Evolutionary conservation across 2,797 vertebrate genomes (phyloP).

Genomic region (Phataginus tricuspis): DNA sequence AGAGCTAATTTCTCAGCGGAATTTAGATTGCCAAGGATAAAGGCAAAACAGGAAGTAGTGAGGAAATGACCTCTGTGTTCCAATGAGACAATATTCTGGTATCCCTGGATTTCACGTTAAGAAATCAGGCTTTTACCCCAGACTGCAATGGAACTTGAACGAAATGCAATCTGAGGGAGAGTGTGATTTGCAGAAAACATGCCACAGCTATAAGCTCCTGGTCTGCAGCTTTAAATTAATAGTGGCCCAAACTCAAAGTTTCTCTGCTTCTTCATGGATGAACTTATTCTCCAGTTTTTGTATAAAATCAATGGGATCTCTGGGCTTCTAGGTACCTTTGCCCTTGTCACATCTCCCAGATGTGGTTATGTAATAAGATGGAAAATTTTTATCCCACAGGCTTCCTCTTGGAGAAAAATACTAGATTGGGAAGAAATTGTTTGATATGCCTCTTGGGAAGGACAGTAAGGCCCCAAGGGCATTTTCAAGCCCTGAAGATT

Average conservation of each 20-base stretch:
- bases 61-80: not conserved
- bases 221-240: not conserved
- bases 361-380: not conserved
- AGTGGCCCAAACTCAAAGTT: not conserved
- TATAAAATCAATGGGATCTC: not conserved
- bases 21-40: not conserved
- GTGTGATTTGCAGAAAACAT: not conserved
- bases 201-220: not conserved
- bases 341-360: not conserved
- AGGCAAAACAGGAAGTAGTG: not conserved
- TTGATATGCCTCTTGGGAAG: not conserved
- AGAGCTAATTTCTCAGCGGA: not conserved
- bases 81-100: not conserved
- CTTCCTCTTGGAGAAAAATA: not conserved
- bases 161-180: not conserved
- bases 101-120: not conserved
- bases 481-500: not conserved
- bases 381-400: not conserved
- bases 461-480: not conserved
- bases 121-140: not conserved
- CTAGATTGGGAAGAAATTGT: not conserved
- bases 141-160: not conserved
- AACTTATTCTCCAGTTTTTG: not conserved
- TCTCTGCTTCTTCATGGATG: not conserved
- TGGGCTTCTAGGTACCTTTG: not conserved